phyloP scores from a whole-genome alignment of 2,113 vertebrate species.

The Dicentrarchus labrax region DNA sequence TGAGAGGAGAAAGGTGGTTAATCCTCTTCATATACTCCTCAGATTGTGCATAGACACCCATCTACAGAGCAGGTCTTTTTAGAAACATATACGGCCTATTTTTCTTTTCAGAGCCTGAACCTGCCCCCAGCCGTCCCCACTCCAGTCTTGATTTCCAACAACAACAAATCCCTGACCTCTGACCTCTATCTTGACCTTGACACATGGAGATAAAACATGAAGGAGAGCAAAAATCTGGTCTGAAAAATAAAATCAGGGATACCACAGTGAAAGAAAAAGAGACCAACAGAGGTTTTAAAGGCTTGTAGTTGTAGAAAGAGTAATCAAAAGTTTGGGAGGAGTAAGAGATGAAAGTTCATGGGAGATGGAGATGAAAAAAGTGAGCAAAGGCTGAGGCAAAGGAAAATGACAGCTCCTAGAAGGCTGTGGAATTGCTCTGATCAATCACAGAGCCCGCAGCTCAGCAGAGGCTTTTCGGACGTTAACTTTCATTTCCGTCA shows the following conservation, averaged over 20 bases:
- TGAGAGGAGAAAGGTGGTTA: slow-evolving; percentile 7
- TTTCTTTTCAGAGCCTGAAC: slow-evolving; percentile 7
- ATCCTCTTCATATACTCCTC: slow-evolving; percentile 10
- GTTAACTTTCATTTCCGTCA: slow-evolving; percentile 70
- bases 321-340: slow-evolving; percentile 31
- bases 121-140: neutral
- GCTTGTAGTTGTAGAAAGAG: slow-evolving; percentile 17
- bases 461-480: slow-evolving; percentile 40
- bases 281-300: slow-evolving; percentile 21
- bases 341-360: slow-evolving; percentile 33
- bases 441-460: slow-evolving; percentile 63
- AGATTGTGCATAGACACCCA: slow-evolving; percentile 34
- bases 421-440: slow-evolving; percentile 59
- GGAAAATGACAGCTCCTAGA: slow-evolving; percentile 51
- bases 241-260: slow-evolving; percentile 28
- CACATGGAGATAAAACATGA: slow-evolving; percentile 42
- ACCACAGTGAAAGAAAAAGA: slow-evolving; percentile 3
- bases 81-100: slow-evolving; percentile 67
- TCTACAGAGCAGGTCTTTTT: slow-evolving; percentile 63
- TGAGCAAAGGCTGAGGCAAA: slow-evolving; percentile 10
- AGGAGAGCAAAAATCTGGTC: slow-evolving; percentile 5
- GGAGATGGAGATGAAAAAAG: slow-evolving; percentile 36
- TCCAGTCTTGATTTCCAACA: slow-evolving; percentile 48
- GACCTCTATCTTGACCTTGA: slow-evolving; percentile 57
- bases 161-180: slow-evolving; percentile 75